These are phyloP conservation scores for Rhynchopsitta pachyrhyncha DNA, from an alignment of 2,113 vertebrate species.

Conservation along the genomic window DNA sequence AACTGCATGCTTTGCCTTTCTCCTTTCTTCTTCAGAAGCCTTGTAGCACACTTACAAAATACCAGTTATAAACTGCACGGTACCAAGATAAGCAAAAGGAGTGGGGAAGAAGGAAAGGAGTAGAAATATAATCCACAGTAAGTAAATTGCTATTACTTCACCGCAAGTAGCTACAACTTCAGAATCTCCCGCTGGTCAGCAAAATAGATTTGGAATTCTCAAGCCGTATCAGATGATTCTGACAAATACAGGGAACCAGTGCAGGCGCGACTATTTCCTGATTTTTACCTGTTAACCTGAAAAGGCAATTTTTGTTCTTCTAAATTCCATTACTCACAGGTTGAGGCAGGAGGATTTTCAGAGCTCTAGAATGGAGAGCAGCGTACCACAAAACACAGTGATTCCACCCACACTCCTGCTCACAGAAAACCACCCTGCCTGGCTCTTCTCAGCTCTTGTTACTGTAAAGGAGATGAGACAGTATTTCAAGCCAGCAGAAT, in stretches of 20 bases:
- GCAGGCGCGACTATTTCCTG: background rate
- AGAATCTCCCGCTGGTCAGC: background rate
- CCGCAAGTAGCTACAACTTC: background rate
- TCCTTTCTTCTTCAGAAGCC: background rate
- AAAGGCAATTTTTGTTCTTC: background rate
- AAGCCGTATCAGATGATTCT: background rate
- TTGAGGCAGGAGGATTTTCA: background rate
- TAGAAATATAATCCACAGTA: background rate
- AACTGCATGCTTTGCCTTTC: background rate
- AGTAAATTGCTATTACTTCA: background rate
- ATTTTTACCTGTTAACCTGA: background rate
- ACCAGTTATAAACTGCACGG: background rate
- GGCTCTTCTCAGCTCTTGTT: background rate
- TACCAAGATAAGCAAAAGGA: background rate
- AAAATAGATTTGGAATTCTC: background rate
- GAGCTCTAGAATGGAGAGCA: background rate
- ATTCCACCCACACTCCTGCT: background rate
- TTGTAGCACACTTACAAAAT: background rate
- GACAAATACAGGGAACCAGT: background rate
- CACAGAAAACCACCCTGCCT: background rate
- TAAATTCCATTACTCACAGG: background rate
- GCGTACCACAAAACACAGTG: background rate
- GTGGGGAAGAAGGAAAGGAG: background rate
- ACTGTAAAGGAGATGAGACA: background rate
- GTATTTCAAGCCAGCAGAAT: constrained; percentile 14